Evolutionary conservation across 2,888 invertebrate genomes (phyloP).

Genomic region (Scaptomyza reducta): DNA sequence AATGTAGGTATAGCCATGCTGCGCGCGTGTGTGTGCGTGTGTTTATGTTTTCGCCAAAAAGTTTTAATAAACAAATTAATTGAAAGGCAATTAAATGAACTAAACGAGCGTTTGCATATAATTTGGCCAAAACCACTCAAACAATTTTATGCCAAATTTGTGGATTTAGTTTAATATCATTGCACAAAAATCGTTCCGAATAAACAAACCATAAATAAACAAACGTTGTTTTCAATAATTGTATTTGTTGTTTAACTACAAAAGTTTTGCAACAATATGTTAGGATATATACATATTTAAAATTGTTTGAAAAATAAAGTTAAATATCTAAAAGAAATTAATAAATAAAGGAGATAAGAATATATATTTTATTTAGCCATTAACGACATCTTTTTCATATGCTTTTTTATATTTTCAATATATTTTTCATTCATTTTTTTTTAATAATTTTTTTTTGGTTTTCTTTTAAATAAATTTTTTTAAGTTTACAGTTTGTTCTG

Average conservation of each 20-base stretch:
- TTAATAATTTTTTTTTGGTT: no score
- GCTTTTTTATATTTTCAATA: no score
- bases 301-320: no score
- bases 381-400: no score
- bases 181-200: not conserved
- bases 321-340: no score
- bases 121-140: not conserved
- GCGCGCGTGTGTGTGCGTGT: not conserved
- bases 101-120: not conserved
- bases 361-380: no score
- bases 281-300: not conserved
- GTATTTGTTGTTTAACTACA: not conserved
- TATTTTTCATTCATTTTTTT: not conserved
- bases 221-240: not conserved
- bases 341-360: no score
- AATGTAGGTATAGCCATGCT: conserved; percentile 4
- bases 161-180: not conserved
- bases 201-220: not conserved
- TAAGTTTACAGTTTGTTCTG: conserved; percentile 7
- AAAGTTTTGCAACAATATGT: not conserved
- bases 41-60: not conserved
- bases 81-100: not conserved
- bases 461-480: not conserved
- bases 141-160: not conserved
- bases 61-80: conserved; percentile 11